These are phyloP conservation scores for Hirudinaria manillensis DNA, from an alignment of 2,888 invertebrate species.

Conservation along the genomic window DNA sequence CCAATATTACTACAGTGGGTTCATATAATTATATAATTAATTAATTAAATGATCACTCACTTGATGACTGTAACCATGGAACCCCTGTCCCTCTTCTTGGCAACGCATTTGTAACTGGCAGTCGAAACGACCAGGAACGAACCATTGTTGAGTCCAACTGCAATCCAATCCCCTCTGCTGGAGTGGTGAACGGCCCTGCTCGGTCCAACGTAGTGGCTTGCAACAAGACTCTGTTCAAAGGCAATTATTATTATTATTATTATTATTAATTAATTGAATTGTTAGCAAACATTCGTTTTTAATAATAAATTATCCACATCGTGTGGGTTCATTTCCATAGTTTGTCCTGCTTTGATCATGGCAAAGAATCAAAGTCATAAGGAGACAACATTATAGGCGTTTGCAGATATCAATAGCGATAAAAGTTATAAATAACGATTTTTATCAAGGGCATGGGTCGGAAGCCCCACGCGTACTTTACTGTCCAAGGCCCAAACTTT, in stretches of 20 bases:
- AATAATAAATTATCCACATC: background rate
- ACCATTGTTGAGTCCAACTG: slow-evolving; percentile 52
- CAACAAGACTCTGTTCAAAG: background rate
- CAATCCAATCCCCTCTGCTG: slow-evolving; percentile 51
- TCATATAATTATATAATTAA: no score
- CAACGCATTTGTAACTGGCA: slow-evolving; percentile 48
- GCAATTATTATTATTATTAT: no score
- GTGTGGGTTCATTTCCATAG: no score
- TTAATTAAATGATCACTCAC: background rate
- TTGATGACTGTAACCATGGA: slow-evolving; percentile 45
- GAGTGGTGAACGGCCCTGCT: slow-evolving; percentile 49
- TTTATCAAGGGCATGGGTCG: no score
- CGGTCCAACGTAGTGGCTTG: slow-evolving; percentile 30
- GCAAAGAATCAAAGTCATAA: no score
- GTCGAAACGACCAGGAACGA: slow-evolving; percentile 49
- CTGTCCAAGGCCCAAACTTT: slow-evolving; percentile 47
- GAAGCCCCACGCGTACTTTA: no score
- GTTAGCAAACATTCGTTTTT: background rate
- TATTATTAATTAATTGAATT: background rate
- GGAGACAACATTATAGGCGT: no score
- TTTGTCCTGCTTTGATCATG: no score
- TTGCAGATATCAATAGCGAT: no score
- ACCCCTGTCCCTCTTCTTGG: slow-evolving; percentile 50
- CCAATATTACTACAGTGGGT: no score
- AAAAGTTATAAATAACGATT: no score